Base-by-base conservation (phyloP, 53 echinoderm and acorn worm species). In the Temnopleurus reevesii region DNA sequence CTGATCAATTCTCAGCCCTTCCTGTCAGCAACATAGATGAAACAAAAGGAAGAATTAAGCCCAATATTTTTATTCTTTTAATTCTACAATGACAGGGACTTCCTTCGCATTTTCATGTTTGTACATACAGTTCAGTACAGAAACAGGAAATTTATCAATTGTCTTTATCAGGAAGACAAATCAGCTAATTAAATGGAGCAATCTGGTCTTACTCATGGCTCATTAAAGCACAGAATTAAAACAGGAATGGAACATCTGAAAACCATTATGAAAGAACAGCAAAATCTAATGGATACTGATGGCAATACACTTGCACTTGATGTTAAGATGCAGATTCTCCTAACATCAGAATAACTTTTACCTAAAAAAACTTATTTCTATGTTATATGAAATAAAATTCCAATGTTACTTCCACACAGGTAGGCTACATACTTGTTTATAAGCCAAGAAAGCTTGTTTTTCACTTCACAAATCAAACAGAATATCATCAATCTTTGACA, bases 111-210 rank as follows among this genome's bases (percentile, higher is more conserved):
- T 19, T 41, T 2, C 6, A 2, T n/a, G n/a, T n/a, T n/a, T n/a
- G n/a, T n/a, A n/a, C n/a, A n/a, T 15, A 66, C 7, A 66, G 6
- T 21, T 38, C 19, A 19, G 19, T n/a, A 7, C 21, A 71, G 36
- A 41, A 9, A 71, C n/a, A 71, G 71, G 71, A 43, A 71, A 71
- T 8, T 71, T 71, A 12, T 23, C 36, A 71, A 19, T 71, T 71
- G 38, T 38, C 41, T 41, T 71, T 71, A 71, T 71, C 71, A 41
- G n/a, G 7, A n/a, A 41, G n/a, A n/a, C 71, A 71, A 71, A 71
- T 71, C 71, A 71, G 0, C 41, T 8, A 71, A 71, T 71, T 71
- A 71, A 58, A 63, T 21, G 71, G 41, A 21, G 43, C 71, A 41
- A 71, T 41, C 71, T 71, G 71, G 38, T 41, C 21, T 8, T 41